Conservation (phyloP, 1,140 invertebrate genomes). For the Lepidurus packardi region DNA sequence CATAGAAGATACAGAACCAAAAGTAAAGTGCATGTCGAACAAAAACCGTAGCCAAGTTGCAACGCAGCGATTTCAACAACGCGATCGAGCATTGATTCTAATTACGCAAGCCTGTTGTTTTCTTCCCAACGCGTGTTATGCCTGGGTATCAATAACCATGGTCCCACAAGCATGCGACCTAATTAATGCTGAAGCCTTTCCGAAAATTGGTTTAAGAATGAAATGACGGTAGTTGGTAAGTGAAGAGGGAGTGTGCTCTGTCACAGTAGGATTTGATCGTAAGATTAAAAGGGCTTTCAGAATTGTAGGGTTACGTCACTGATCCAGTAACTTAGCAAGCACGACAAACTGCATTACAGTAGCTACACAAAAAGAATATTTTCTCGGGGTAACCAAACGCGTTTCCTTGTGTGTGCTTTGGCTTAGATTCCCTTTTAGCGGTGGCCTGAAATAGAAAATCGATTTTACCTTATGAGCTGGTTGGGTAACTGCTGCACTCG, state of each 20-base stretch:
- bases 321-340: no score
- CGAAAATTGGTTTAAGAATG: background rate
- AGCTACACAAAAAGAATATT: background rate
- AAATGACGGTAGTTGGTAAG: background rate
- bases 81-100: background rate
- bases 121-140: background rate
- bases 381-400: background rate
- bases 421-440: constrained; percentile 31
- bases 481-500: constrained; percentile 67
- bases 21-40: no score
- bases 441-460: constrained; percentile 30
- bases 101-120: background rate
- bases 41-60: no score
- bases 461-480: constrained; percentile 66
- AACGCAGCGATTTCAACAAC: background rate
- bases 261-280: no score
- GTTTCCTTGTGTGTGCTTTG: background rate
- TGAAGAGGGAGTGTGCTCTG: no score
- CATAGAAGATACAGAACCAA: no score
- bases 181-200: background rate
- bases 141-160: background rate
- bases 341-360: no score
- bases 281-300: no score
- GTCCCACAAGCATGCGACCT: background rate
- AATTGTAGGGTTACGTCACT: no score